These are phyloP conservation scores for Dryadula phaetusa DNA, from an alignment of 2,888 invertebrate species.

Conservation along the genomic window DNA sequence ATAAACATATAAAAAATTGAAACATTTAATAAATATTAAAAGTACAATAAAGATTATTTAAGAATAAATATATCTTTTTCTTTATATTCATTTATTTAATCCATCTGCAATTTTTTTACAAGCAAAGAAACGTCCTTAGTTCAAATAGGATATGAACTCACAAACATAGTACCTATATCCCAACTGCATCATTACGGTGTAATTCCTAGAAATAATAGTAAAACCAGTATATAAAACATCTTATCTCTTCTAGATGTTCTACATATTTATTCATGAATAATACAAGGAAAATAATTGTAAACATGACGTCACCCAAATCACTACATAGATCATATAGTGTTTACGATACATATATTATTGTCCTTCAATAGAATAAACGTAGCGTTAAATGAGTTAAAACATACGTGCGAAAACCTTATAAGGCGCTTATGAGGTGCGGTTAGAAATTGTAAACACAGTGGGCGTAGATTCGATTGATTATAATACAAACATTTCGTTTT, in stretches of 20 bases:
- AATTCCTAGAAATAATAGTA: neutral
- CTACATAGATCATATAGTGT: constrained; percentile 32
- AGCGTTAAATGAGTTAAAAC: constrained; percentile 18
- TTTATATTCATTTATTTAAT: no score
- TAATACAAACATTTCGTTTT: no score
- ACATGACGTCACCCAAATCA: constrained; percentile 13
- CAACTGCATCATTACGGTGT: no score
- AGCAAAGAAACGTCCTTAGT: no score
- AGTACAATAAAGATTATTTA: neutral
- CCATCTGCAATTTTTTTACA: no score
- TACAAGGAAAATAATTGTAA: constrained; percentile 22
- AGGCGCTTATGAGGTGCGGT: neutral
- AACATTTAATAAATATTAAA: neutral
- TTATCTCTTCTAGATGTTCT: constrained; percentile 1
- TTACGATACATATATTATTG: constrained; percentile 30
- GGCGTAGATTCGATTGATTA: no score
- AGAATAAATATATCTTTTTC: no score
- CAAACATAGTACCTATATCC: no score
- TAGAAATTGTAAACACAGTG: neutral
- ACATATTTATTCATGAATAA: constrained; percentile 16
- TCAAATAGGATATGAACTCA: no score
- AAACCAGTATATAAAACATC: neutral
- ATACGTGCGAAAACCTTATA: neutral
- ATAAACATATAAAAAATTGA: neutral
- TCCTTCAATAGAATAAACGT: constrained; percentile 19